These are phyloP conservation scores for Thunnus maccoyii DNA, from an alignment of 2,113 vertebrate species.

Conservation along the genomic window DNA sequence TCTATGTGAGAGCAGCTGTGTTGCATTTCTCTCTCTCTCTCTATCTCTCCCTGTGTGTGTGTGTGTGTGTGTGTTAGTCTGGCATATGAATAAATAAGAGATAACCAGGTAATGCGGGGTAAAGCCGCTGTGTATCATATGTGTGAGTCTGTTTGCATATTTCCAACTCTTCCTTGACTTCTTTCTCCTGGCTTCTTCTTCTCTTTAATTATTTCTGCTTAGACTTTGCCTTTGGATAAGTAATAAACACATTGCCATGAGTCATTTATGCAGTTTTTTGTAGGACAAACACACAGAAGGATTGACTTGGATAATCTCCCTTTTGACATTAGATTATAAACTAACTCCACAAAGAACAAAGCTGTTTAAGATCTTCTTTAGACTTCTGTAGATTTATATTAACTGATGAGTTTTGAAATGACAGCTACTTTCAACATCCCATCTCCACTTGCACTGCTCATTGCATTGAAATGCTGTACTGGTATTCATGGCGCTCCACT, in stretches of 20 bases:
- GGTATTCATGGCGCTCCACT: too few species aligned
- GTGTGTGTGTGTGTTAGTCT: background rate
- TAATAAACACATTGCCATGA: background rate
- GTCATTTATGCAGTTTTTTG: background rate
- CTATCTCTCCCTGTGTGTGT: conserved; percentile 1
- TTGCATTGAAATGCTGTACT: too few species aligned
- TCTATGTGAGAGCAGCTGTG: conserved; percentile 22
- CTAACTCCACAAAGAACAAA: background rate
- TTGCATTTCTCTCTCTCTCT: background rate
- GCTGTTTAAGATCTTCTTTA: background rate
- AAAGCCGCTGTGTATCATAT: conserved; percentile 1
- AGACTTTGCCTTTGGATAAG: conserved; percentile 4
- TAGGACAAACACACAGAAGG: background rate
- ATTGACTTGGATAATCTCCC: background rate
- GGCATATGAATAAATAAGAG: conserved; percentile 6
- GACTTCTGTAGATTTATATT: background rate
- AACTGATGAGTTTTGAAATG: background rate
- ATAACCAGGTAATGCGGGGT: conserved; percentile 4
- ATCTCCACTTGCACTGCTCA: background rate
- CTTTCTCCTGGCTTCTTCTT: background rate
- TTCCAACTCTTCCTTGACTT: background rate
- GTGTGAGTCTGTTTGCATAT: background rate
- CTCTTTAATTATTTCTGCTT: background rate
- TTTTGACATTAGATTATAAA: background rate
- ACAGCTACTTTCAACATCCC: background rate